Evolutionary conservation across 2,888 invertebrate species (phyloP), one percentile per base, ranked within the genome.

Genomic region (Amiota communis): DNA sequence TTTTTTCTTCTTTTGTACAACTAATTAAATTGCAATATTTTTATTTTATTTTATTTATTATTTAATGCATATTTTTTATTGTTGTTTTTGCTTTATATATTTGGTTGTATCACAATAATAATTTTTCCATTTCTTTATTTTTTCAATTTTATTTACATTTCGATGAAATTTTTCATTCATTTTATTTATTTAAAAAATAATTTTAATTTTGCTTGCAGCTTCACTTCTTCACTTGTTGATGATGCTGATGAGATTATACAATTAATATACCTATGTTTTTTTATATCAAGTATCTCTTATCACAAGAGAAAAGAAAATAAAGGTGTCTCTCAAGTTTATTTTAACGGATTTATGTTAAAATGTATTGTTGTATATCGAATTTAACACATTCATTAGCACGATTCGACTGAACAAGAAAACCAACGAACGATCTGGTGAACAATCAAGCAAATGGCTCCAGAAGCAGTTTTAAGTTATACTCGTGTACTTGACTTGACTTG

Each of bases 1-100:
- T 63, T 71, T 63, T 75, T 46, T 79, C 84, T 78, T n/a, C 80
- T 81, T 81, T 77, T 78, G 81, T 83, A 78, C 79, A 81, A 83
- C 83, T 80, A 83, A 83, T 83, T 83, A 83, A 83, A 84, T 83
- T 83, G 81, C 80, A 78, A 84, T 81, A 83, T 83, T 59, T 71
- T 6, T 47, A 48, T 59, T 63, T 63, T n/a, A n/a, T 63, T 11
- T 20, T 63, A 23, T 63, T 56, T 57, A 9, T 15, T 51, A 48
- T 59, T 59, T 65, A n/a, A 23, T 63, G 51, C 13, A 49, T 61
- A 51, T 8, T 23, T 13, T 17, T 48, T 20, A 12, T 48, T 23
- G 23, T 48, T 17, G 15, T 49, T 53, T 56, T 51, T 36, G 13
- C 23, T 36, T 36, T 36, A 23, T 20, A 46, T 47, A 65, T 65